Base-by-base conservation (phyloP, 2,797 vertebrate genomes). In the Hydrophis major region DNA sequence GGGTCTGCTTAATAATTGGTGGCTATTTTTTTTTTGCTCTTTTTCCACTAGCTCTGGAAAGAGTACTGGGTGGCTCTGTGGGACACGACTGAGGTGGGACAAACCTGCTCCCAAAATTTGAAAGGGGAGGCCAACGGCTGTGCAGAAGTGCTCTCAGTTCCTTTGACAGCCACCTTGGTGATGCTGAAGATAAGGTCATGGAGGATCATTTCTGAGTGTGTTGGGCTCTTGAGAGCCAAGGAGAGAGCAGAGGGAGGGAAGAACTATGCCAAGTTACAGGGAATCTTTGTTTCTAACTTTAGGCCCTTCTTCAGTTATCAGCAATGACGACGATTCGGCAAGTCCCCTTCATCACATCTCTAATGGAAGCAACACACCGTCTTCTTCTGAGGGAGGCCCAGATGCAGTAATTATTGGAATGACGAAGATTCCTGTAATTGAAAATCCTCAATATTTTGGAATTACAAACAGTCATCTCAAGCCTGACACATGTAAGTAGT, bases 361-460 rank as follows among this genome's bases (percentile, higher is more conserved):
- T 83, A 99, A 99, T 16, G 99, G 99, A 96, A 99, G 99, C 94
- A 99, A 99, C 96, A 99, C 99, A 2, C 99, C 99, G 0, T 99
- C 99, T 4, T 99, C 99, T 91, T 99, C 99, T 11, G 99, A 99
- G 95, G 99, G 99, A 25, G 99, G 99, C 87, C 98, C 99, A 0
- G 99, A 99, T 0, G 98, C 99, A 2, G 99, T 99, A 91, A 99
- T 99, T 96, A 99, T 99, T 91, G 99, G 99, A 93, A 99, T 99
- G 99, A 99, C 99, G 47, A 99, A 99, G 97, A 99, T 99, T 96
- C 99, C 99, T 0, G 98, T 99, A 94, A 99, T 99, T n/a, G 99
- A 99, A 98, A 99, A 99, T 97, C 99, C 99, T 0, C 99, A 99
- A 96, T 99, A 99, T 97, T 99, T 99, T 97, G 98, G 99, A 97